Evolutionary conservation across 2,888 invertebrate genomes (phyloP), one percentile per base, ranked within the genome.

Genomic region (Bruchidius siliquastri): DNA sequence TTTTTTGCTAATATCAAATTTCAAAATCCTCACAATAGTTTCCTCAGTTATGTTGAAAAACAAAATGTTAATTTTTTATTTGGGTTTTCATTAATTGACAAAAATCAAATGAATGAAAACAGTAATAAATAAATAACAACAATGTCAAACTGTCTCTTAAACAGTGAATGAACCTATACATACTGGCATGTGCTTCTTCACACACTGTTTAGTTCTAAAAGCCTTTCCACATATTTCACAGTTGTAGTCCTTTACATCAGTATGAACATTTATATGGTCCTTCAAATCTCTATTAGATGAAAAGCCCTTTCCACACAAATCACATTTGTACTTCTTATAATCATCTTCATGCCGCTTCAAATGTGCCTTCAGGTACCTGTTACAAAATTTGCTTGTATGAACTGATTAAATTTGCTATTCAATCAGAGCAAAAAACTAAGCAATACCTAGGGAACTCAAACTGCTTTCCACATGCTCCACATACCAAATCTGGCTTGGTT

Each of bases 251-350:
- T 79, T 79, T 0, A 78, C 72, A 70, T 79, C 74, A 6, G 77
- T 75, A 49, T 79, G 79, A 8, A 79, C 79, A 21, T 77, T 78
- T 21, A 79, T 66, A 49, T 79, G 79, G 72, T 79, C 77, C 21
- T 72, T 77, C 20, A 79, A 72, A 67, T 79, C 79, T 20, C 79
- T 71, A 66, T 77, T 78, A 0, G 79, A 79, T 0, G 77, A 78
- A 67, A 79, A 79, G 0, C 72, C 26, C 71, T 79, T 79, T 10
- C 49, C 73, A 70, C 79, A 79, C 20, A 78, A 30, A 72, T 79
- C 77, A 22, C 79, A 79, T 71, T 76, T 77, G 70, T 76, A 79
- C 71, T 79, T 79, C 69, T 79, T 79, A 73, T 79, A 79, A 71
- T 78, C 75, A 10, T 76, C 74, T 69, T 79, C 76, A 22, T 79